phyloP scores from a whole-genome alignment of 1,140 invertebrate species.

The Bombus turneri region DNA sequence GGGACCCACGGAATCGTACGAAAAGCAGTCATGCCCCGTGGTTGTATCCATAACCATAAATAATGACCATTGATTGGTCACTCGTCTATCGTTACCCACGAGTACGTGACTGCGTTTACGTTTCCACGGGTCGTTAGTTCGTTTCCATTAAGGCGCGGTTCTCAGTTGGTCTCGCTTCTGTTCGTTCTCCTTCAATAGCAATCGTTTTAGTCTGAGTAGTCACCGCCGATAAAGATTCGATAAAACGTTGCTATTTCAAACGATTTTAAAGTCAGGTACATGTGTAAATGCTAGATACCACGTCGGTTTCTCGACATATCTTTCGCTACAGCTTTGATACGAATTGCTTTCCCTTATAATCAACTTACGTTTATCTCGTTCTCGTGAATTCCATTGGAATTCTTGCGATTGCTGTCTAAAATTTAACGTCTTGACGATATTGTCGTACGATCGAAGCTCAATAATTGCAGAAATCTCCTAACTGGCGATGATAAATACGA shows the following conservation, averaged over 20 bases:
- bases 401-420: background rate
- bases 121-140: constrained; percentile 79
- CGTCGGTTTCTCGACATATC: background rate
- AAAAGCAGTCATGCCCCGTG: constrained; percentile 61
- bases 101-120: constrained; percentile 79
- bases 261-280: background rate
- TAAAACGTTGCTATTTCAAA: background rate
- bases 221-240: constrained; percentile 1
- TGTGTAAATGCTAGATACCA: background rate
- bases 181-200: constrained; percentile 56
- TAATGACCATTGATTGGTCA: constrained; percentile 79
- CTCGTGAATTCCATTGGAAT: background rate
- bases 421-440: background rate
- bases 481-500: background rate
- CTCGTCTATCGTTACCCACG: constrained; percentile 77
- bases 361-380: background rate
- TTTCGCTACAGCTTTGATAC: background rate
- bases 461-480: background rate
- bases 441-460: background rate
- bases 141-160: constrained; percentile 79
- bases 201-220: constrained; percentile 21
- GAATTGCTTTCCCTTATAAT: background rate
- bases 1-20: constrained; percentile 42
- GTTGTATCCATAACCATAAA: constrained; percentile 65
- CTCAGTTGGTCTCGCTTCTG: constrained; percentile 61